Conservation (phyloP, 2,888 invertebrate genomes). For the Chromoteleia sp. region DNA sequence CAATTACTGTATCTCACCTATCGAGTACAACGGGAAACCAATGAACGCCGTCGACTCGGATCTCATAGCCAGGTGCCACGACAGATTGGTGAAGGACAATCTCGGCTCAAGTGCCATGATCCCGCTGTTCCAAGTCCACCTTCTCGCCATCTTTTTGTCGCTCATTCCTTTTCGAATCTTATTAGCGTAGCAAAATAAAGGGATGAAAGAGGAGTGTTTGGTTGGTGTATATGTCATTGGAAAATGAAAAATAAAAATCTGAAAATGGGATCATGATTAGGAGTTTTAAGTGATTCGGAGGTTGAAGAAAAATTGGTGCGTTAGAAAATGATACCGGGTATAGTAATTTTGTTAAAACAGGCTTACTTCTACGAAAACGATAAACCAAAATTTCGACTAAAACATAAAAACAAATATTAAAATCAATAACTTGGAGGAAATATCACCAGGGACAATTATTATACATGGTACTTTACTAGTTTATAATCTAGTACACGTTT, state of each 20-base stretch:
- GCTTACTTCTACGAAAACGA: too few species aligned
- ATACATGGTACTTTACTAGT: conserved; percentile 13
- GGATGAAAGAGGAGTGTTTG: background rate
- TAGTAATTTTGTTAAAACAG: background rate
- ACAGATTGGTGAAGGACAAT: conserved; percentile 89
- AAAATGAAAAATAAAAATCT: background rate
- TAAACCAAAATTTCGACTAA: background rate
- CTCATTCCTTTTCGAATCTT: conserved; percentile 41
- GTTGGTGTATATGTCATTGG: background rate
- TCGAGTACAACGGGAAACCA: conserved; percentile 92
- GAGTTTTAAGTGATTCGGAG: too few species aligned
- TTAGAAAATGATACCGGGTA: too few species aligned
- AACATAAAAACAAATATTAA: background rate
- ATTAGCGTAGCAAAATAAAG: conserved; percentile 46
- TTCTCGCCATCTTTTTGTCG: conserved; percentile 47
- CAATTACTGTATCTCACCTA: conserved; percentile 94
- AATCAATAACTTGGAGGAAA: background rate
- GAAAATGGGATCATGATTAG: background rate
- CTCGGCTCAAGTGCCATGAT: conserved; percentile 84
- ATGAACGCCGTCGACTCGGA: conserved; percentile 89
- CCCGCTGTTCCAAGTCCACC: conserved; percentile 42
- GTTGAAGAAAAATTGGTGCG: too few species aligned
- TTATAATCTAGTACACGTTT: conserved; percentile 6
- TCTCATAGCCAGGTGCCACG: conserved; percentile 88
- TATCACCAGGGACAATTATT: conserved; percentile 4